A percentile compares a stretch with the other conserved stretches of the same genome.
phyloP scores from a whole-genome alignment of 2,888 invertebrate species.

The Siphonodentalium dalli region DNA sequence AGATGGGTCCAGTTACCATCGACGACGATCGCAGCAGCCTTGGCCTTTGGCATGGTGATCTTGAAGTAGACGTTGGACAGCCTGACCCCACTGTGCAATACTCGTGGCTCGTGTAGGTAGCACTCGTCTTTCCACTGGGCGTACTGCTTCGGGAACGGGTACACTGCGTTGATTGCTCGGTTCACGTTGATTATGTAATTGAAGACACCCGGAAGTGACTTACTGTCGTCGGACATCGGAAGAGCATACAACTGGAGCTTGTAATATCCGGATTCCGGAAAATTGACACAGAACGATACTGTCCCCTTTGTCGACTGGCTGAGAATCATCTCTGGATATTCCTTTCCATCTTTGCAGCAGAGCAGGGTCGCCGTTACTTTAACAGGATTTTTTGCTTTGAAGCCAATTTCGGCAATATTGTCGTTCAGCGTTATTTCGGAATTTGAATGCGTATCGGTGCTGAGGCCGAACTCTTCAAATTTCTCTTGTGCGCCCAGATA shows the following conservation, averaged over 20 bases:
- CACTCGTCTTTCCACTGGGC: conserved; percentile 63
- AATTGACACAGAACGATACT: conserved; percentile 26
- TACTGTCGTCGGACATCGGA: conserved; percentile 47
- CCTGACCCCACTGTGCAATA: conserved; percentile 36
- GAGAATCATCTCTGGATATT: conserved; percentile 58
- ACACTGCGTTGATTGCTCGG: conserved; percentile 32
- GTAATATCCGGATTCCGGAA: conserved; percentile 53
- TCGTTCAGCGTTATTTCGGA: conserved; percentile 59
- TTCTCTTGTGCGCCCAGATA: conserved; percentile 64
- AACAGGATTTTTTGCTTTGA: conserved; percentile 51
- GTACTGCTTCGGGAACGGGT: conserved; percentile 59
- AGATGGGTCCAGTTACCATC: conserved; percentile 59
- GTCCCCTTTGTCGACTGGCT: conserved; percentile 52
- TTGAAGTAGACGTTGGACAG: conserved; percentile 41
- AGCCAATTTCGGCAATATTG: conserved; percentile 51
- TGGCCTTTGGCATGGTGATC: conserved; percentile 50
- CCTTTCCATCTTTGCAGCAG: conserved; percentile 50
- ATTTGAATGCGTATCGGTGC: conserved; percentile 55
- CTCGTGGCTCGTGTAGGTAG: conserved; percentile 45
- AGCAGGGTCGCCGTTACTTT: conserved; percentile 63
- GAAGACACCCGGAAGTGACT: conserved; percentile 56
- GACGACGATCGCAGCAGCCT: conserved; percentile 52
- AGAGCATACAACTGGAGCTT: conserved; percentile 58
- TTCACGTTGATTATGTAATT: conserved; percentile 54
- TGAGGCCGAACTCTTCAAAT: conserved; percentile 59